These are phyloP conservation scores for Anthopleura sola DNA, from an alignment of 64 coral and sea anemone species.

Conservation along the genomic window DNA sequence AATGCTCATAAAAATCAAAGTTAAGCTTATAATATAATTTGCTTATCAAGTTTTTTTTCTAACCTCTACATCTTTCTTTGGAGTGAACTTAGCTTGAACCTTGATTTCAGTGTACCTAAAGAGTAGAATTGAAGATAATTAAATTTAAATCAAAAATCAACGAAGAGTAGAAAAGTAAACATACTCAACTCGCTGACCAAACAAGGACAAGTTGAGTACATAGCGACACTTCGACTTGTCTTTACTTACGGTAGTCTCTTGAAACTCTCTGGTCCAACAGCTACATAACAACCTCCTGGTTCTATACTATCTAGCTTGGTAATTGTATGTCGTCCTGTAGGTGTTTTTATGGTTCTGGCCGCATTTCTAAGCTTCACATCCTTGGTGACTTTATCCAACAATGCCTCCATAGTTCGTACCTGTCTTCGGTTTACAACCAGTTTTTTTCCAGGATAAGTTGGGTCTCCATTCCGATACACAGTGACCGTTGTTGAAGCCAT, in stretches of 20 bases:
- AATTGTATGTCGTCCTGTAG: slow-evolving; percentile 48
- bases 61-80: slow-evolving; percentile 26
- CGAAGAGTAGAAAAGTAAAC: background rate
- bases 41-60: background rate
- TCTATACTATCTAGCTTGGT: slow-evolving; percentile 45
- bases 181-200: background rate
- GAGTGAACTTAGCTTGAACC: background rate
- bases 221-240: background rate
- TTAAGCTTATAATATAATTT: background rate
- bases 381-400: slow-evolving; percentile 55
- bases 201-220: background rate
- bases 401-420: slow-evolving; percentile 56
- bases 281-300: slow-evolving; percentile 59
- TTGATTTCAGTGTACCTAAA: slow-evolving; percentile 22
- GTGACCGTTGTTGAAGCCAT: slow-evolving; percentile 43
- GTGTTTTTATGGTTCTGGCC: slow-evolving; percentile 64
- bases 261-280: slow-evolving; percentile 56
- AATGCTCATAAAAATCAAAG: background rate
- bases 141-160: background rate
- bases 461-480: slow-evolving; percentile 80
- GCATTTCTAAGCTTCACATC: slow-evolving; percentile 49
- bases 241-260: slow-evolving; percentile 25
- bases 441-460: slow-evolving; percentile 69
- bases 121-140: slow-evolving; percentile 2
- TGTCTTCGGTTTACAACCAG: slow-evolving; percentile 60